Conservation (phyloP, 2,797 vertebrate genomes). For the Chaetophractus vellerosus region DNA sequence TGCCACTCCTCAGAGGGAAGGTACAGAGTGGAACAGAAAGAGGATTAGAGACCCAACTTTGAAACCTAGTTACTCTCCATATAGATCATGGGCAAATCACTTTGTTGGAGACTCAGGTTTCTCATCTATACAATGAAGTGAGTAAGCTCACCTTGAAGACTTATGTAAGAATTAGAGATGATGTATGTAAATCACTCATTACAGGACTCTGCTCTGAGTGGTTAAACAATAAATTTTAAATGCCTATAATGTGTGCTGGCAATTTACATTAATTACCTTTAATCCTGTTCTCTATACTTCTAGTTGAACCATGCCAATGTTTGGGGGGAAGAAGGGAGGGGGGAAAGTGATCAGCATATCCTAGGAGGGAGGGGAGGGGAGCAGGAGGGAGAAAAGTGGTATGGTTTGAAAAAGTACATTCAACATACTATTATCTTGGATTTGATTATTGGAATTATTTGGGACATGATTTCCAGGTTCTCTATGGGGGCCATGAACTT, state of each 20-base stretch:
- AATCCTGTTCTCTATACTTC: background rate
- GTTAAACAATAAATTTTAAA: background rate
- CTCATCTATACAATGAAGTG: background rate
- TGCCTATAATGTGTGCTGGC: background rate
- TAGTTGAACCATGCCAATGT: background rate
- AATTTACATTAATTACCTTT: background rate
- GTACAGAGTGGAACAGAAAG: background rate
- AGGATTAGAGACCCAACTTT: background rate
- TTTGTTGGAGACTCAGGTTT: background rate
- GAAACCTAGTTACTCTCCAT: background rate
- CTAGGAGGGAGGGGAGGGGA: background rate
- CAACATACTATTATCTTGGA: background rate
- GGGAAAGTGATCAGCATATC: background rate
- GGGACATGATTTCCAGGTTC: background rate
- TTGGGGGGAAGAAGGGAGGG: too few relatives aligned
- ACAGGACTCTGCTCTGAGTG: background rate
- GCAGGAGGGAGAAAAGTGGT: background rate
- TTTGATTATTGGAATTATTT: background rate
- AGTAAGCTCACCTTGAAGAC: background rate
- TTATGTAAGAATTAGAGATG: background rate
- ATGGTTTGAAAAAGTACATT: background rate
- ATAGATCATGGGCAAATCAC: background rate
- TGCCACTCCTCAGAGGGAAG: background rate
- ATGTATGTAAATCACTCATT: background rate
- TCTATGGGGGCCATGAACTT: conserved; percentile 18